phyloP scores from a whole-genome alignment of 2,888 invertebrate genomes.

The Tyria jacobaeae region DNA sequence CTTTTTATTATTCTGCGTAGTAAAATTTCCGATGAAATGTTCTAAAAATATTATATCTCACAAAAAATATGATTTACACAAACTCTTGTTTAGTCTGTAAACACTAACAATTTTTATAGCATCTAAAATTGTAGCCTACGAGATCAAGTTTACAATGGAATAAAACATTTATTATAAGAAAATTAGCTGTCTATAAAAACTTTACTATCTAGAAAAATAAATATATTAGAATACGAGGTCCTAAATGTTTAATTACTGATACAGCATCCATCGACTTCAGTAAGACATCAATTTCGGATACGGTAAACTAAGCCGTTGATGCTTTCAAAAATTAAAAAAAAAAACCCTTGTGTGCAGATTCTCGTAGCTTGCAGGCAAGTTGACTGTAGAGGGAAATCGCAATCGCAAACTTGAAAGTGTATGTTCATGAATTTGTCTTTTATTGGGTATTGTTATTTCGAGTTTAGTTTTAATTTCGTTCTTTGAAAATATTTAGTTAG shows the following conservation, averaged over 20 bases:
- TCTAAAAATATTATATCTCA: conserved; percentile 2
- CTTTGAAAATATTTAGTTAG: background rate
- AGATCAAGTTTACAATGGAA: conserved; percentile 32
- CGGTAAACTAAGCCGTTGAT: conserved; percentile 21
- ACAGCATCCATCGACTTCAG: conserved; percentile 7
- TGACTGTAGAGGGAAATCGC: conserved; percentile 62
- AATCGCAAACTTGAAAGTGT: conserved; percentile 58
- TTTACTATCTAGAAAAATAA: conserved; percentile 13
- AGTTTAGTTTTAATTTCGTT: conserved; percentile 48
- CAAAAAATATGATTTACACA: background rate
- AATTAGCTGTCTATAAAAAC: conserved; percentile 32
- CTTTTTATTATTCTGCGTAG: no score
- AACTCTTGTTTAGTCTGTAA: conserved; percentile 1
- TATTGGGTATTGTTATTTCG: conserved; percentile 58
- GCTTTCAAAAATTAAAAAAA: conserved; percentile 31
- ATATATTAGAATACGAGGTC: conserved; percentile 6
- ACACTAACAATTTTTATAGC: conserved; percentile 25
- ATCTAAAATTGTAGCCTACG: conserved; percentile 17
- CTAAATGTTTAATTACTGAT: conserved; percentile 3
- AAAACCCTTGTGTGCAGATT: conserved; percentile 41
- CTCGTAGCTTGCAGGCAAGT: conserved; percentile 55
- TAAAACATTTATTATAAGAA: conserved; percentile 34
- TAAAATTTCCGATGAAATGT: conserved; percentile 9
- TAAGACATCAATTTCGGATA: background rate
- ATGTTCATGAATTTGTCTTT: conserved; percentile 65